Percentiles rank a stretch among this genome's conserved stretches.
Conservation (phyloP, 2,797 vertebrate species). For the Mormyrops attenuatus region DNA sequence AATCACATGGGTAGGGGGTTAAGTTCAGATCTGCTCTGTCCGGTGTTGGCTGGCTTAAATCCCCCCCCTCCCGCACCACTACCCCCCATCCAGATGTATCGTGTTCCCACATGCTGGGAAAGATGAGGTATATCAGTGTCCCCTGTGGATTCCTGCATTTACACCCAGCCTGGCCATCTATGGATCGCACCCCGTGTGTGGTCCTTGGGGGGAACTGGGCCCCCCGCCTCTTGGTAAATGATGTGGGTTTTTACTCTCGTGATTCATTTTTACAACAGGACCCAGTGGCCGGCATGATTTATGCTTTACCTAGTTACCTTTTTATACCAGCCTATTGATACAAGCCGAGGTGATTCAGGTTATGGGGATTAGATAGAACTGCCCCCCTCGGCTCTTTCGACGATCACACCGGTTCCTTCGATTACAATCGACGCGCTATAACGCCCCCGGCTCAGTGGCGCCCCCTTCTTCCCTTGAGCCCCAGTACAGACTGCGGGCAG, state of each 20-base stretch:
- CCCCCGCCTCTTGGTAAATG: background rate
- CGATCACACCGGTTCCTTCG: background rate
- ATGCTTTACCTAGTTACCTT: background rate
- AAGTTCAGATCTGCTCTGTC: constrained; percentile 37
- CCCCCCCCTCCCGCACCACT: constrained; percentile 33
- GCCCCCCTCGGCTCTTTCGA: background rate
- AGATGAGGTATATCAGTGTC: background rate
- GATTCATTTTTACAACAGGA: background rate
- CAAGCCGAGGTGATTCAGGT: background rate
- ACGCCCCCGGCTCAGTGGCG: background rate
- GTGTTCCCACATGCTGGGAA: constrained; percentile 29
- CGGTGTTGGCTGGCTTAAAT: constrained; percentile 35
- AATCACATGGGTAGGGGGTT: constrained; percentile 45
- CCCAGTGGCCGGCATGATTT: background rate
- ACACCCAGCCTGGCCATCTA: background rate
- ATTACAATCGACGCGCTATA: background rate
- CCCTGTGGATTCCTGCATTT: constrained; percentile 4
- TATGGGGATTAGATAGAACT: background rate
- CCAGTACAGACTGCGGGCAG: background rate
- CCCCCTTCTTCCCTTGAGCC: background rate
- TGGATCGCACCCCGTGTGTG: background rate
- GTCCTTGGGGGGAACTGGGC: background rate
- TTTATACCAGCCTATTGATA: background rate
- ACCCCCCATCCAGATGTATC: constrained; percentile 39
- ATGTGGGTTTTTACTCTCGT: background rate